Evolutionary conservation across 2,113 vertebrate genomes (phyloP).

Genomic region (Varanus salvator): DNA sequence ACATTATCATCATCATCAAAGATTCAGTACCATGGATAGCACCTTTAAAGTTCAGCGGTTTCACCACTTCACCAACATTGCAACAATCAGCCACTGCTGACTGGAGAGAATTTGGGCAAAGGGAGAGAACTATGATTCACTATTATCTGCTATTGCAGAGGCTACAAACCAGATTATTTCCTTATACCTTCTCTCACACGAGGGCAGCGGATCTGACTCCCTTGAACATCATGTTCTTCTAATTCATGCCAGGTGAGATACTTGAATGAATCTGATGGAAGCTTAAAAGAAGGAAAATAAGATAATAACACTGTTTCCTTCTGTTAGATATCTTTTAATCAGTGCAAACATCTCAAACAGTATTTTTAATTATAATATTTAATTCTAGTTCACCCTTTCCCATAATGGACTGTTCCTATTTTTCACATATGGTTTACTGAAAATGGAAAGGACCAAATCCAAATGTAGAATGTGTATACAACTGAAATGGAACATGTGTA

Average conservation of each 20-base stretch:
- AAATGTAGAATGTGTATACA: background rate
- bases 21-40: too few relatives aligned
- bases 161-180: background rate
- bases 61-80: too few relatives aligned
- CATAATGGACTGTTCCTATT: background rate
- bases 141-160: background rate
- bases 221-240: constrained; percentile 84
- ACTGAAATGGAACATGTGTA: background rate
- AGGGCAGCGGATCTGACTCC: constrained; percentile 89
- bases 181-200: constrained; percentile 91
- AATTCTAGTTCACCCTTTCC: background rate
- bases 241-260: constrained; percentile 86
- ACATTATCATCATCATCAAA: too few relatives aligned
- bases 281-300: constrained; percentile 74
- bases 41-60: too few relatives aligned
- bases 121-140: background rate
- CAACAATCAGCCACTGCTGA: too few relatives aligned
- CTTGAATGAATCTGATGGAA: constrained; percentile 88
- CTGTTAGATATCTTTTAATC: background rate
- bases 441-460: background rate
- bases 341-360: background rate
- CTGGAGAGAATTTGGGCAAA: too few relatives aligned
- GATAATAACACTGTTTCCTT: constrained; percentile 5
- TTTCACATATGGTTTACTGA: background rate
- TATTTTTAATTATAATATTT: background rate